Conservation (phyloP, 2,113 vertebrate species). For the Capricornis sumatraensis region DNA sequence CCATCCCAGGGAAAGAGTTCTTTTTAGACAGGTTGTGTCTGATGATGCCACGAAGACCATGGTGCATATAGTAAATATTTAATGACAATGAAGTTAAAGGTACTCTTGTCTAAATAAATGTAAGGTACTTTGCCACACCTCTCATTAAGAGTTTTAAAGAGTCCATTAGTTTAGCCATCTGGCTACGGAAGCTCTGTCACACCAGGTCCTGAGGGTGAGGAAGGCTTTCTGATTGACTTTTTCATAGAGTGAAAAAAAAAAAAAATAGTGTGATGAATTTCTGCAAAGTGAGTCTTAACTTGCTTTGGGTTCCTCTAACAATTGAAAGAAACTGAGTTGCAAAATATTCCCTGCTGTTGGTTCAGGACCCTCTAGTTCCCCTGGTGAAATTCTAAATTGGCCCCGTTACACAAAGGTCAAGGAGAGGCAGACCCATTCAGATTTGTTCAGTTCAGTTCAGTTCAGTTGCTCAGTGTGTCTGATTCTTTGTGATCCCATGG, state of each 20-base stretch:
- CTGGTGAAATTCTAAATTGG: neutral
- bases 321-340: neutral
- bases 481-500: neutral
- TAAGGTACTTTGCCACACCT: constrained; percentile 33
- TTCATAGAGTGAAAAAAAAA: neutral
- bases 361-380: too few species aligned
- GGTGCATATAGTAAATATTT: constrained; percentile 36
- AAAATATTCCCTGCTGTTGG: neutral
- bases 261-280: neutral
- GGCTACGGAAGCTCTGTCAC: neutral
- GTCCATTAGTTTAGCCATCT: constrained; percentile 18
- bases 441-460: neutral
- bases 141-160: neutral
- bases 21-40: neutral
- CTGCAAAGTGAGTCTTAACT: neutral
- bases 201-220: neutral
- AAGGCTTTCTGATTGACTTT: neutral
- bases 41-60: neutral
- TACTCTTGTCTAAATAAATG: neutral
- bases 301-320: neutral
- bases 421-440: neutral
- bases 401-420: neutral
- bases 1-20: neutral
- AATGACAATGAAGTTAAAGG: constrained; percentile 36
- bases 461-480: neutral